These are phyloP conservation scores for Diphyllodes magnificus DNA, from an alignment of 2,113 vertebrate genomes.

Conservation along the genomic window DNA sequence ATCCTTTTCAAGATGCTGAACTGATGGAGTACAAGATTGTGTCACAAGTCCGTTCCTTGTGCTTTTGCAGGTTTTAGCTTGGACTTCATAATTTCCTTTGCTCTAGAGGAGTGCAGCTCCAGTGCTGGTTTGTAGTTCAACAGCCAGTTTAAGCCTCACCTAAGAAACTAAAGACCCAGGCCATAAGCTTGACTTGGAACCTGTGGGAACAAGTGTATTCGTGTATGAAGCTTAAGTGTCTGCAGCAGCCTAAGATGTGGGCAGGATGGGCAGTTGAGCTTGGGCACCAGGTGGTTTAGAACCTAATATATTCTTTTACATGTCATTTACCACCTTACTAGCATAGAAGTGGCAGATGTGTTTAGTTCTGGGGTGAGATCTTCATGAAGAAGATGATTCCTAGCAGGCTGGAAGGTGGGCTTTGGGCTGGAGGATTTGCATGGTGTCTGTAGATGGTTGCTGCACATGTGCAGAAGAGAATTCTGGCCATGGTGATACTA, in stretches of 20 bases:
- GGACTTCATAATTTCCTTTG: not conserved
- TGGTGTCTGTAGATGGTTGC: not conserved
- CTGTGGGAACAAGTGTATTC: not conserved
- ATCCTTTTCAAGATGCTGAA: not conserved
- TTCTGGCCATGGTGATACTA: fast-evolving
- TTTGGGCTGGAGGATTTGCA: not conserved
- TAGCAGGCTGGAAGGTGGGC: not conserved
- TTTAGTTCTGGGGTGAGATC: not conserved
- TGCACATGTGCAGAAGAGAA: not conserved
- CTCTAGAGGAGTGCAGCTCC: not conserved
- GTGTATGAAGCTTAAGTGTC: not conserved
- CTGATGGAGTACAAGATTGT: not conserved
- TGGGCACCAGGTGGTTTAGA: not conserved
- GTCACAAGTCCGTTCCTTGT: not conserved
- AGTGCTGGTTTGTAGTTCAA: not conserved
- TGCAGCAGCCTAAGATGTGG: not conserved
- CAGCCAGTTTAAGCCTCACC: not conserved
- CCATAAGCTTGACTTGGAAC: not conserved
- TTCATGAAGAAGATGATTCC: not conserved
- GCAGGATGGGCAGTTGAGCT: not conserved
- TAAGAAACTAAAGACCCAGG: not conserved
- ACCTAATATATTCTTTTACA: fast-evolving
- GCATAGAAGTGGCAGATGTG: not conserved
- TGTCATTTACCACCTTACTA: not conserved
- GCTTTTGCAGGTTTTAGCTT: not conserved